A percentile compares a stretch with the other conserved stretches of the same genome.
Conservation (phyloP, 2,888 invertebrate genomes). For the Drosophila meridionalis region DNA sequence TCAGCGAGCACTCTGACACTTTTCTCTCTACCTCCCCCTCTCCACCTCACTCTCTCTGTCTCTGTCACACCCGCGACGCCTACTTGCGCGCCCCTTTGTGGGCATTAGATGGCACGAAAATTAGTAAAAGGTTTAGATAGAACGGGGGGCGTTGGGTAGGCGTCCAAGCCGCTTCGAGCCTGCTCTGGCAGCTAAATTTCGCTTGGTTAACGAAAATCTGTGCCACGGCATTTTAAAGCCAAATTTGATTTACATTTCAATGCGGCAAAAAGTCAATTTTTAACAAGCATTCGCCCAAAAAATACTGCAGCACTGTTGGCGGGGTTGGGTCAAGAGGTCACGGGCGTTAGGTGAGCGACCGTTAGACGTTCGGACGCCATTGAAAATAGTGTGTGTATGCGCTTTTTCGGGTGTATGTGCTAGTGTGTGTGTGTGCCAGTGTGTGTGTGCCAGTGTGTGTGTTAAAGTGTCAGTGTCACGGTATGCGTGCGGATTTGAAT, state of each 20-base stretch:
- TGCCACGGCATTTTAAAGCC: conserved; percentile 63
- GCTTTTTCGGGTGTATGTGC: conserved; percentile 1
- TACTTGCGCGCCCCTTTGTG: not conserved
- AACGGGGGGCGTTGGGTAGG: not conserved
- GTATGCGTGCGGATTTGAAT: conserved; percentile 56
- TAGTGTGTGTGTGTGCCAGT: not conserved
- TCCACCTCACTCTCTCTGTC: not conserved
- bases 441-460: conserved; percentile 9
- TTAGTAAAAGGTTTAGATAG: conserved; percentile 36
- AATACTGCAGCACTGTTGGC: not conserved
- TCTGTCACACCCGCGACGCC: not conserved
- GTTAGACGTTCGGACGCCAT: conserved; percentile 62
- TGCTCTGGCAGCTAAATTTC: conserved; percentile 39
- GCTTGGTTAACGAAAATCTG: conserved; percentile 64
- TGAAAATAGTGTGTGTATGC: conserved; percentile 20
- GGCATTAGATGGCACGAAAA: conserved; percentile 51
- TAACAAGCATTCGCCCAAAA: conserved; percentile 10
- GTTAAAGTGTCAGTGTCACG: conserved; percentile 40
- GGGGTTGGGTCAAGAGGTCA: conserved; percentile 23
- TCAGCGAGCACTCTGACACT: conserved; percentile 61
- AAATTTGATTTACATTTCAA: conserved; percentile 74
- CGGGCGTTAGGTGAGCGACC: conserved; percentile 37
- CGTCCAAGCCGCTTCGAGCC: not conserved
- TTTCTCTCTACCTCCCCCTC: conserved; percentile 21
- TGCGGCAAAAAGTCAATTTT: conserved; percentile 67